Conservation (phyloP, 2,797 vertebrate genomes). For the Hoplostethus mediterraneus region DNA sequence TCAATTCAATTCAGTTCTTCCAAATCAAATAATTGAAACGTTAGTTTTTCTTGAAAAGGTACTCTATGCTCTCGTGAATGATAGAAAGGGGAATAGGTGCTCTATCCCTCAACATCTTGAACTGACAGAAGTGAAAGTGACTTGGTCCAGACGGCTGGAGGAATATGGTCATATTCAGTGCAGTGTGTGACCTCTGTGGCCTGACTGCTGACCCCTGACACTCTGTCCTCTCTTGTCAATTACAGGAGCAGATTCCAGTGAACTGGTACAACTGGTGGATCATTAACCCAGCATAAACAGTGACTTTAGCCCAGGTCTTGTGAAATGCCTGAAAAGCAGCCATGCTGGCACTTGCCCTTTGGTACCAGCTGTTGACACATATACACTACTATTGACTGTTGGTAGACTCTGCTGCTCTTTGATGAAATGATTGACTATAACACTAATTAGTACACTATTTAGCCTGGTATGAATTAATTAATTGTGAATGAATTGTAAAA, state of each 20-base stretch:
- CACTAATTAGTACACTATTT: neutral
- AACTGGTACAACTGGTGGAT: slow-evolving; percentile 68
- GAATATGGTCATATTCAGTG: neutral
- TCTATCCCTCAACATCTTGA: neutral
- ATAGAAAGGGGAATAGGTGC: too few species aligned
- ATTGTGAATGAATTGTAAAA: neutral
- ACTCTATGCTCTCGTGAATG: too few species aligned
- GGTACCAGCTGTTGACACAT: slow-evolving; percentile 57
- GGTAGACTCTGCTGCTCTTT: neutral
- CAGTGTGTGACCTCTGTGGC: slow-evolving; percentile 23
- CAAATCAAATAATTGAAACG: too few species aligned
- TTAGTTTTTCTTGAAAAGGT: too few species aligned
- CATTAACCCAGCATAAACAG: slow-evolving; percentile 85
- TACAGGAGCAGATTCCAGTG: slow-evolving; percentile 41
- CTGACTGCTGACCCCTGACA: slow-evolving; percentile 43
- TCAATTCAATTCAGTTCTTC: too few species aligned
- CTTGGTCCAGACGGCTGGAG: neutral
- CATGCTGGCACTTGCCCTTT: slow-evolving; percentile 75
- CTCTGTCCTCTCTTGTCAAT: slow-evolving; percentile 35
- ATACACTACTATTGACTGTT: slow-evolving; percentile 23
- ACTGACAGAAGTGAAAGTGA: slow-evolving; percentile 12
- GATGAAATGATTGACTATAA: slow-evolving; percentile 6
- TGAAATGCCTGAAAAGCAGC: slow-evolving; percentile 65
- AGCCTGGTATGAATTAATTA: neutral
- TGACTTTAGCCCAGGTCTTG: slow-evolving; percentile 78